Evolutionary conservation across 1,140 invertebrate species (phyloP), one percentile per base, ranked within the genome.

Genomic region (Drosophila guanche): DNA sequence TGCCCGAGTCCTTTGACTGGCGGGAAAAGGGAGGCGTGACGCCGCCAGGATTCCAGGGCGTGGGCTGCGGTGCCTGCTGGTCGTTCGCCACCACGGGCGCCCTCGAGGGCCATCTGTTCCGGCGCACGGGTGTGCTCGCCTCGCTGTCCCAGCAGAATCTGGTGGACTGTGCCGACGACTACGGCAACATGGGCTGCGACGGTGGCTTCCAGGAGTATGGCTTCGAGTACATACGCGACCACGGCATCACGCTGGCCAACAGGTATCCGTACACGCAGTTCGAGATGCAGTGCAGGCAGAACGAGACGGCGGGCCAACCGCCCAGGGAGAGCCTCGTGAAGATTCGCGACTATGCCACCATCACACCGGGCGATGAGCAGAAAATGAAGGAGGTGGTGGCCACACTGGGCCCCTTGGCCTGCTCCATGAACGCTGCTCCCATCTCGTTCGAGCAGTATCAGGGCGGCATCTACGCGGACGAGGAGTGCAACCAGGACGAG

Each of bases 401-500:
- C 55, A 96, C 95, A 2, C 92, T 96, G 68, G 97, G 97, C 2
- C 97, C 97, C 0, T 79, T 95, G 22, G 92, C 94, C 6, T 93
- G 94, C 41, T 96, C 95, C 14, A 97, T 98, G 77, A 96, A 98
- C 92, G 97, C 96, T 5, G 94, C 94, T 10, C 94, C 95, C 25
- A 91, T 94, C 22, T 94, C 94, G 4, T 97, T 99, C 92, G 95
- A 96, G 79, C 94, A 96, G 67, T 98, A 98, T 90, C 93, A 93
- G 1, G 92, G 93, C 75, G 96, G 96, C 79, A 85, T 94, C 33
- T 94, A 93, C 60, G 93, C 92, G 55, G 93, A 94, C 54, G 77
- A 90, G 3, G 75, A 92, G 14, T 94, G 94, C 79, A 92, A 92
- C 14, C 73, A 90, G 12, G 79, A 71, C 2, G 75, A 89, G 4